Percentiles rank a stretch among this genome's conserved stretches.
These are phyloP conservation scores for Colletes gigas DNA, from an alignment of 1,140 invertebrate genomes.

Conservation along the genomic window DNA sequence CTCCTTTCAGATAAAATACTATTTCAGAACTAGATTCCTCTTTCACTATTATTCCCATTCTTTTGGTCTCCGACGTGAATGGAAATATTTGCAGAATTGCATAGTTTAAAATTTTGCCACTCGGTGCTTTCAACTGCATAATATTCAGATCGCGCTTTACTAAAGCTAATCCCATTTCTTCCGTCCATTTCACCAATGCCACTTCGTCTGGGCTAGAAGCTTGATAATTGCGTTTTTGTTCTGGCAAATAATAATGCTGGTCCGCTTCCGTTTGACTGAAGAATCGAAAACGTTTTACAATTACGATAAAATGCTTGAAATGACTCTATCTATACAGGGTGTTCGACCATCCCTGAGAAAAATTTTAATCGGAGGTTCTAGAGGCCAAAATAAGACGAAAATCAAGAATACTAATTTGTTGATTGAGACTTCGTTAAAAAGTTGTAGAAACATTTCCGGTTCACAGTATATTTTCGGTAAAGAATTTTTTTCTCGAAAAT, in stretches of 20 bases:
- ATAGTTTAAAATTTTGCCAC: conserved; percentile 88
- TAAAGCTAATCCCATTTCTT: conserved; percentile 89
- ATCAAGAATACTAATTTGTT: no score
- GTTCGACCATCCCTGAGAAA: no score
- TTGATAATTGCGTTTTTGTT: conserved; percentile 83
- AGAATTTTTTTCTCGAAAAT: no score
- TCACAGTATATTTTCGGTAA: no score
- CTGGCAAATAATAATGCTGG: conserved; percentile 82
- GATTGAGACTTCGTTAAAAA: no score
- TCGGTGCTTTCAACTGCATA: conserved; percentile 90
- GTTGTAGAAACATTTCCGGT: no score
- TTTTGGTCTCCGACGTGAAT: conserved; percentile 98
- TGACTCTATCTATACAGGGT: no score
- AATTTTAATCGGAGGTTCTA: no score
- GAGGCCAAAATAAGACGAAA: no score
- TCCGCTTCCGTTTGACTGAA: conserved; percentile 85
- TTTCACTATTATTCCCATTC: conserved; percentile 99
- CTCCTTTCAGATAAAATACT: conserved; percentile 98
- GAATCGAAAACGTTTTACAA: no score
- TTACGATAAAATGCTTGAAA: no score
- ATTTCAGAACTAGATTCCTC: conserved; percentile 91
- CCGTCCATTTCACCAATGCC: conserved; percentile 89
- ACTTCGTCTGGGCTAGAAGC: conserved; percentile 99
- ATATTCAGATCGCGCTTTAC: conserved; percentile 89
- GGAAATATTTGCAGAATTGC: conserved; percentile 98